Base-by-base conservation (phyloP, 1,140 invertebrate genomes). In the Sarcophaga peregrina region DNA sequence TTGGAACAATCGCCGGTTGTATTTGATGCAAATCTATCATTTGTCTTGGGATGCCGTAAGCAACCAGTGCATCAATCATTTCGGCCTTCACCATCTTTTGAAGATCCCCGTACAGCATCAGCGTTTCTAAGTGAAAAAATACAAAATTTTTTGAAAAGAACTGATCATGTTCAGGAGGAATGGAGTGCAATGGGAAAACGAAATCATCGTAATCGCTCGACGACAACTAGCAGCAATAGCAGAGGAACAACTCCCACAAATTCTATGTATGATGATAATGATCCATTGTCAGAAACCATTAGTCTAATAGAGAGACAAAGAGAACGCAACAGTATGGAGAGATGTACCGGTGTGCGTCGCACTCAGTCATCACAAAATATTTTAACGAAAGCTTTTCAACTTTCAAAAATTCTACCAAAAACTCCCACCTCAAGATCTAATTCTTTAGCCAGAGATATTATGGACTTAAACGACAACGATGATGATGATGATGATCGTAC, bases 101-200 rank as follows among this genome's bases (percentile, higher is more conserved):
- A 94, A 84, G 95, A 96, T 85, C 93, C 94, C 9, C 91, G 93
- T 10, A 96, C 95, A 0, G 94, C 94, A 0, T 96, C 95, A 0
- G 94, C 94, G 48, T 93, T 93, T 82, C 91, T 97, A 25, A 93
- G 93, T 5, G 92, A 92, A 46, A 95, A 95, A 89, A 97, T 97
- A 74, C 92, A 94, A 25, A 94, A 95, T 84, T 97, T 97, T 85
- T 90, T 97, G 8, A 93, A 94, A 86, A 93, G 95, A 81, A 96
- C 95, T 5, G 96, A 97, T 89, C 96, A 97, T 88, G 93, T 96
- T 0, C 95, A 96, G 93, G 95, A 97, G 84, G 95, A 96, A 87
- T 97, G 96, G 96, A 92, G 92, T 1, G 87, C 87, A 48, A 84
- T 89, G 85, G 86, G 87, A 11, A 84, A 85, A 45, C 83, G 86